phyloP scores from a whole-genome alignment of 2,888 invertebrate genomes.

The Rhamnusium bicolor region DNA sequence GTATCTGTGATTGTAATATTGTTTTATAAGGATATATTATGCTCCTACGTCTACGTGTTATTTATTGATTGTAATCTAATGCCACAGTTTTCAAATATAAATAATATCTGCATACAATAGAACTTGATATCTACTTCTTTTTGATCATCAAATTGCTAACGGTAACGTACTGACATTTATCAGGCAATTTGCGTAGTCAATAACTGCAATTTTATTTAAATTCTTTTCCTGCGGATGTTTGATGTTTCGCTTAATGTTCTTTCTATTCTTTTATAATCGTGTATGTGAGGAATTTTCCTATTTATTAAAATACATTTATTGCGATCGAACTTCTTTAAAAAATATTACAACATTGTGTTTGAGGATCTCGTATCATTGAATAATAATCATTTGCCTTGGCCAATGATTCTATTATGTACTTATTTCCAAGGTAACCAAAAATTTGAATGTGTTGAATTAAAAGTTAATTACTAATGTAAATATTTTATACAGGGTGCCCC shows the following conservation, averaged over 20 bases:
- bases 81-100: neutral
- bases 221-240: constrained; percentile 45
- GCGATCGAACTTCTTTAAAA: neutral
- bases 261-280: neutral
- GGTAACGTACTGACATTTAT: constrained; percentile 29
- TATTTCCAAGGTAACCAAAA: no score
- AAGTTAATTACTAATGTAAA: no score
- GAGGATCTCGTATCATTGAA: no score
- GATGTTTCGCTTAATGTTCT: constrained; percentile 3
- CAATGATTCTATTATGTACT: no score
- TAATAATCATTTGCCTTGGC: no score
- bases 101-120: neutral
- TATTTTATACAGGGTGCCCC: no score
- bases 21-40: no score
- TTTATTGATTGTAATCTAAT: no score
- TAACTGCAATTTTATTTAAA: constrained; percentile 47
- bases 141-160: neutral
- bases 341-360: neutral
- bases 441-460: no score
- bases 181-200: constrained; percentile 40
- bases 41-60: no score
- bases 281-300: neutral
- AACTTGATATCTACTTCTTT: neutral
- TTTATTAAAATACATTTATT: neutral
- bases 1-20: no score